Evolutionary conservation across 2,888 invertebrate species (phyloP), one percentile per base, ranked within the genome.

Genomic region (Elgonia sp.): DNA sequence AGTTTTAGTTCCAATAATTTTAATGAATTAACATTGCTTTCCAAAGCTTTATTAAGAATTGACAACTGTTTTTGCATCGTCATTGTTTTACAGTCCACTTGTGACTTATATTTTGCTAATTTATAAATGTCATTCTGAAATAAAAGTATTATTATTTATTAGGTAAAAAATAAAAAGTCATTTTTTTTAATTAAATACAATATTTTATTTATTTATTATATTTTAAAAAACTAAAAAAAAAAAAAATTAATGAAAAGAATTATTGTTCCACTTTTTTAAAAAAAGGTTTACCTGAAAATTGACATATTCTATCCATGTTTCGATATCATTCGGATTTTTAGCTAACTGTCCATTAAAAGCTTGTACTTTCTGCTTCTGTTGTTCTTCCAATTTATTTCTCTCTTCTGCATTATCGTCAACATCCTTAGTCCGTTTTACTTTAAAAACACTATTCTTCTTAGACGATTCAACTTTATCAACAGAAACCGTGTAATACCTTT

Each of bases 271-370:
- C 5, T 29, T 1, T 29, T 3, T 29, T 3, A 29, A 29, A 29
- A 29, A 5, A 29, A 29, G 5, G 29, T 46, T 20, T 70, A 95
- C 95, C 91, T 97, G 96, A 92, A 96, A 95, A 46, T 95, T 92
- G 9, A 96, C 94, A 91, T 96, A 96, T 87, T 96, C 94, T 20
- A 96, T 91, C 97, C 97, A 97, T 62, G 95, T 92, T 46, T 95
- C 93, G 42, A 96, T 93, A 91, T 96, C 94, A 50, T 95, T 92
- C 0, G 96, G 96, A 88, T 95, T 94, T 86, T 96, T 94, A 0
- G 94, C 90, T 16, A 96, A 93, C 85, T 94, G 93, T 88, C 95
- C 94, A 92, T 96, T 96, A 79, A 95, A 96, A 82, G 95, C 94
- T 63, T 95, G 95, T 8, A 96, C 96, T 89, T 94, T 95, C 65